Percentiles rank a stretch among this genome's conserved stretches.
These are phyloP conservation scores for Scaptomyza graminum DNA, from an alignment of 1,140 invertebrate genomes.

Conservation along the genomic window DNA sequence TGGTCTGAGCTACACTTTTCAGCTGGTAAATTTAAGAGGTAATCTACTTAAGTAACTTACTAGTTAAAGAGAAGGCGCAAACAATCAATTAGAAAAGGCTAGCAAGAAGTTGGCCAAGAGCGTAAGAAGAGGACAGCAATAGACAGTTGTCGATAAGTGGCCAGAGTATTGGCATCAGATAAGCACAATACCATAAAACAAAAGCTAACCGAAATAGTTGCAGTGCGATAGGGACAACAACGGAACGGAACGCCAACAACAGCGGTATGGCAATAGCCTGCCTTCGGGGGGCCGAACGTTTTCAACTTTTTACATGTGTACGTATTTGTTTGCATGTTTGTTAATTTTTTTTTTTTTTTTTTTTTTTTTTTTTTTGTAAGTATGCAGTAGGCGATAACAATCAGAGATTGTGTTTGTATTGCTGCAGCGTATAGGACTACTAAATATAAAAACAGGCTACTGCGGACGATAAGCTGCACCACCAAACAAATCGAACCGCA, in stretches of 20 bases:
- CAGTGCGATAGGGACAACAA: slow-evolving; percentile 28
- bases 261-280: slow-evolving; percentile 37
- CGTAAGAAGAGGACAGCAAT: slow-evolving; percentile 9
- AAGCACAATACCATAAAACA: slow-evolving; percentile 1
- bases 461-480: slow-evolving; percentile 33
- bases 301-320: background rate
- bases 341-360: background rate
- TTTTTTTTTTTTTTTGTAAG: slow-evolving; percentile 7
- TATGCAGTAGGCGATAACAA: slow-evolving; percentile 41
- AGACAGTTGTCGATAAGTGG: slow-evolving; percentile 23
- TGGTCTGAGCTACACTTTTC: too few species aligned
- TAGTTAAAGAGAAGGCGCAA: slow-evolving; percentile 7
- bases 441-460: slow-evolving; percentile 33
- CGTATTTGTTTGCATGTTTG: background rate
- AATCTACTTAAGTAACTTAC: background rate
- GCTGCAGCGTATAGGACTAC: slow-evolving; percentile 24
- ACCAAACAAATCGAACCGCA: slow-evolving; percentile 8
- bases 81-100: slow-evolving; percentile 12
- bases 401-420: slow-evolving; percentile 41
- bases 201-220: background rate
- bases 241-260: slow-evolving; percentile 12
- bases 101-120: slow-evolving; percentile 4
- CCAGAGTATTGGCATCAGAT: slow-evolving; percentile 11
- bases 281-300: slow-evolving; percentile 47
- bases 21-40: background rate